Base-by-base conservation (phyloP, 1,140 invertebrate species). In the Uloborus diversus region DNA sequence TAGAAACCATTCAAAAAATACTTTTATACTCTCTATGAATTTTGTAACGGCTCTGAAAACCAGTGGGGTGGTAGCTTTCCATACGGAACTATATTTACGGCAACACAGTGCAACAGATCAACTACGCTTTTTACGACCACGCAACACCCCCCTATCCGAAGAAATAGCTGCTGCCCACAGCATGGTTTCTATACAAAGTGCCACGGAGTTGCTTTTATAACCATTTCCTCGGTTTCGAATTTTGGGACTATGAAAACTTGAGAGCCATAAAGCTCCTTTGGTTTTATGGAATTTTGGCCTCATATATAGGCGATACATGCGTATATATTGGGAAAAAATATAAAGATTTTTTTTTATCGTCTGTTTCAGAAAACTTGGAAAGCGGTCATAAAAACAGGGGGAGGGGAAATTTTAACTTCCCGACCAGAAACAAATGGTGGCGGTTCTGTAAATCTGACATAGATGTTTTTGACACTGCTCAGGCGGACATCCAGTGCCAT, bases 11-110 rank as follows among this genome's bases (percentile, higher is more conserved):
- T 5, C 37, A 42, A 42, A 7, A 9, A 9, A 13, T 4, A 30
- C 27, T 27, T 53, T 69, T 69, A 69, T 69, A 69, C 7, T 69
- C 32, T 51, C 30, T 69, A 69, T 56, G 66, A 69, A 69, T 69
- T 69, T 69, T 56, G n/a, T 33, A 69, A 69, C 49, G 17, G 37
- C 9, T 42, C 37, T 17, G 37, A 42, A 42, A 42, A 61, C 23
- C 33, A 27, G 61, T 27, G 33, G 61, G 61, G 33, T 64, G 32
- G 17, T 64, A 14, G 5, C 7, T 23, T 32, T 37, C 32, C 61
- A 64, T 64, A 47, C 27, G 35, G 20, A 37, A 37, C 32, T 23
- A 32, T 64, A 64, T 64, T 64, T 64, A 64, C 61, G 33, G 17
- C 17, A 27, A 47, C 5, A 13, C 66, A 69, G 28, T 56, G 66